phyloP scores from a whole-genome alignment of 2,888 invertebrate genomes.

The Synergus gifuensis region DNA sequence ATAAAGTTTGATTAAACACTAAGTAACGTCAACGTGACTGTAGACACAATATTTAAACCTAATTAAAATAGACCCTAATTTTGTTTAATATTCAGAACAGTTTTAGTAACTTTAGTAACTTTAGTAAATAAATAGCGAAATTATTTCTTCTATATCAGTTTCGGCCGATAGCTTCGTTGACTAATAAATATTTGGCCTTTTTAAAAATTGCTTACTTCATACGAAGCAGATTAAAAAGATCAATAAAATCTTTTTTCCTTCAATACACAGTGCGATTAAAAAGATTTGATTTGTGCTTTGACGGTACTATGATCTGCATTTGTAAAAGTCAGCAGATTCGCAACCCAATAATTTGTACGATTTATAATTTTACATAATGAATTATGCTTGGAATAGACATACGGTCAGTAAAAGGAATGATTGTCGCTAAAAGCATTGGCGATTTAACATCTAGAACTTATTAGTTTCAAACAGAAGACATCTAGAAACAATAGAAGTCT shows the following conservation, averaged over 20 bases:
- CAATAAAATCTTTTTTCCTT: neutral
- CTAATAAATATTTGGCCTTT: neutral
- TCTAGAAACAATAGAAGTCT: neutral
- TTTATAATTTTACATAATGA: slow-evolving; percentile 15
- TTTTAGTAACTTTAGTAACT: neutral
- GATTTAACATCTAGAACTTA: too few relatives aligned
- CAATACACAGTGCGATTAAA: slow-evolving; percentile 12
- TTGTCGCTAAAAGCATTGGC: neutral
- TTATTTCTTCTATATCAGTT: neutral
- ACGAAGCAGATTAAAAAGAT: neutral
- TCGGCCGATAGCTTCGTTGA: neutral
- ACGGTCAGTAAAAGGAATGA: slow-evolving; percentile 28
- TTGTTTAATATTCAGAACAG: neutral
- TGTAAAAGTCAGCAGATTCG: slow-evolving; percentile 14
- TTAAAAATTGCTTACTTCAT: neutral
- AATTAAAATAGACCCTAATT: neutral
- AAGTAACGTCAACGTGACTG: neutral
- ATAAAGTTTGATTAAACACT: neutral
- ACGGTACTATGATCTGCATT: slow-evolving; percentile 24
- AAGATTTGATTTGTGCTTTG: slow-evolving; percentile 37
- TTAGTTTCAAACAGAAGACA: neutral
- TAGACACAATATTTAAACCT: neutral
- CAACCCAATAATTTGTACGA: slow-evolving; percentile 28
- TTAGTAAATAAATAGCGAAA: neutral
- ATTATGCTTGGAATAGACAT: neutral